Conservation (phyloP, 2,888 invertebrate species). For the Tridacna gigas region DNA sequence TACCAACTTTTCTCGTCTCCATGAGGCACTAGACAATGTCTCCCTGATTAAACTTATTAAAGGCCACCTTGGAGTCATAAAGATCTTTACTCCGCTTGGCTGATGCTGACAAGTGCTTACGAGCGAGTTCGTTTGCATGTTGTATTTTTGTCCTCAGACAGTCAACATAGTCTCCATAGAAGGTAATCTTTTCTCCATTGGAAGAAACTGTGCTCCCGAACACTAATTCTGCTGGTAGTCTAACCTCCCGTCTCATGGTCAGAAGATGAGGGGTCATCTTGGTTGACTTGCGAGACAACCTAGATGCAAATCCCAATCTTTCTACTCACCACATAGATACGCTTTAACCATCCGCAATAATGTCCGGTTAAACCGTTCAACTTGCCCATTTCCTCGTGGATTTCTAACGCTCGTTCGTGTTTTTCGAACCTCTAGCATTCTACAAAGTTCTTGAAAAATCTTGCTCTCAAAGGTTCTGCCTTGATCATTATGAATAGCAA, state of each 20-base stretch:
- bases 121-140: conserved; percentile 19
- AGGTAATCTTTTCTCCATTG: background rate
- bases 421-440: conserved; percentile 42
- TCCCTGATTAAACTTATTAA: conserved; percentile 29
- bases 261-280: conserved; percentile 54
- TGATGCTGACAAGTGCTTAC: conserved; percentile 34
- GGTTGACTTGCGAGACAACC: conserved; percentile 48
- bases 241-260: conserved; percentile 56
- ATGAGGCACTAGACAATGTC: conserved; percentile 40
- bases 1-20: conserved; percentile 28
- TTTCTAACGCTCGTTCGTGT: conserved; percentile 45
- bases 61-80: conserved; percentile 39
- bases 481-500: conserved; percentile 37
- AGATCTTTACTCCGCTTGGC: conserved; percentile 26
- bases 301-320: conserved; percentile 59
- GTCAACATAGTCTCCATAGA: conserved; percentile 36
- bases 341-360: conserved; percentile 54
- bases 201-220: conserved; percentile 9
- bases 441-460: conserved; percentile 38
- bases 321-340: conserved; percentile 41
- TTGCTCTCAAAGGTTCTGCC: conserved; percentile 50
- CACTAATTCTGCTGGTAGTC: conserved; percentile 49
- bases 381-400: conserved; percentile 55
- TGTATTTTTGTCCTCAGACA: conserved; percentile 24
- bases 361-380: conserved; percentile 54